phyloP scores from a whole-genome alignment of 2,888 invertebrate species.

The Diloba caeruleocephala region DNA sequence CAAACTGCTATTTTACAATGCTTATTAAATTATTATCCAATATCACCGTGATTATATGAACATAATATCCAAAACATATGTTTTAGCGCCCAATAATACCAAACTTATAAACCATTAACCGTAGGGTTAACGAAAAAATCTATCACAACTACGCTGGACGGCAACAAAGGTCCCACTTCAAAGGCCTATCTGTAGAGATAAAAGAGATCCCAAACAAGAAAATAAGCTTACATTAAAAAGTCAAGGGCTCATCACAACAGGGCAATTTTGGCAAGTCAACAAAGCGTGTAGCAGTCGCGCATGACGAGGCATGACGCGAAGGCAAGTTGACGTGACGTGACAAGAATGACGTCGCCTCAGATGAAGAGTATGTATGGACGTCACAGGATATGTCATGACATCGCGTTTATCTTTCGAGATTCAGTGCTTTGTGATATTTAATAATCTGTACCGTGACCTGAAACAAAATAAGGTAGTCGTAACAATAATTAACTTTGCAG shows the following conservation, averaged over 20 bases:
- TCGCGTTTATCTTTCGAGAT: constrained; percentile 48
- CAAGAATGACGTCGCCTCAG: constrained; percentile 63
- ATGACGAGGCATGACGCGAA: constrained; percentile 70
- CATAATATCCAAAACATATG: background rate
- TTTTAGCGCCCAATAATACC: background rate
- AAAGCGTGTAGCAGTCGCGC: constrained; percentile 67
- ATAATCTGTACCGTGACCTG: constrained; percentile 21
- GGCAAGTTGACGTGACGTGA: constrained; percentile 61
- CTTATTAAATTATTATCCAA: too few species aligned
- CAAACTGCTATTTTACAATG: too few species aligned
- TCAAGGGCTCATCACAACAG: constrained; percentile 70
- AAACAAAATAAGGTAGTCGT: constrained; percentile 28
- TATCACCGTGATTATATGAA: too few species aligned
- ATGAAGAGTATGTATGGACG: constrained; percentile 73
- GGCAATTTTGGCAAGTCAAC: constrained; percentile 77
- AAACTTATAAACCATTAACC: constrained; percentile 20
- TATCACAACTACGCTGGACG: constrained; percentile 19
- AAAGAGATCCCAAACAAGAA: constrained; percentile 61
- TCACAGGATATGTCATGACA: constrained; percentile 62
- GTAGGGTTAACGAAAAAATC: constrained; percentile 24
- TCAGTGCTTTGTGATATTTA: constrained; percentile 34
- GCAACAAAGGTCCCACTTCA: constrained; percentile 38
- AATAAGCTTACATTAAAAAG: constrained; percentile 66
- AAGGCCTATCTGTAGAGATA: constrained; percentile 47
- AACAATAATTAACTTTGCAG: too few species aligned